phyloP scores from a whole-genome alignment of 2,888 invertebrate genomes.

The Drosophila niveifrons region DNA sequence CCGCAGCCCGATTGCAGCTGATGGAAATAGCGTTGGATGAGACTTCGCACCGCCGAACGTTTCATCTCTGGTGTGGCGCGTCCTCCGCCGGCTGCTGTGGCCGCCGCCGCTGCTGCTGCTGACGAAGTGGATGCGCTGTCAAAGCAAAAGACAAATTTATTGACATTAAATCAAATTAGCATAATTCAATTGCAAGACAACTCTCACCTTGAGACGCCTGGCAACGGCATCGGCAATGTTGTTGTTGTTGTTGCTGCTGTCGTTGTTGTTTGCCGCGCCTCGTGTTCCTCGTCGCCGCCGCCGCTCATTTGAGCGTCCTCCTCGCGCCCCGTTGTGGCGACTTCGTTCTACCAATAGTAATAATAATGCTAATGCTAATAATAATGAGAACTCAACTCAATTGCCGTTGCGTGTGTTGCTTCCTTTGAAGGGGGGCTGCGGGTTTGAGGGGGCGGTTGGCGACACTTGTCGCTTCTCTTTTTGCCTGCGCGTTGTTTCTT shows the following conservation, averaged over 20 bases:
- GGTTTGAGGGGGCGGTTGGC: background rate
- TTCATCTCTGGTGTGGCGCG: constrained; percentile 87
- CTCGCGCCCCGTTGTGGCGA: constrained; percentile 4
- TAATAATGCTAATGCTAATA: background rate
- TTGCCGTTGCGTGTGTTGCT: constrained; percentile 19
- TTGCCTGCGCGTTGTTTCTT: constrained; percentile 19
- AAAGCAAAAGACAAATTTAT: constrained; percentile 1
- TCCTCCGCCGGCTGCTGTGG: constrained; percentile 29
- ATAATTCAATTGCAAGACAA: constrained; percentile 5
- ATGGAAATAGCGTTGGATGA: constrained; percentile 96
- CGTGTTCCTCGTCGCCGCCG: constrained; percentile 60
- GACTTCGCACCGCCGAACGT: constrained; percentile 91
- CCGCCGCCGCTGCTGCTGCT: constrained; percentile 31
- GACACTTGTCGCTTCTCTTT: constrained; percentile 42
- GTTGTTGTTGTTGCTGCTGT: constrained; percentile 40
- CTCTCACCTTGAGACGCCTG: constrained; percentile 40
- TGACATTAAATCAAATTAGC: constrained; percentile 11
- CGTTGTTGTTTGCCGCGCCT: constrained; percentile 43
- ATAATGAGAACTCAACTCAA: constrained; percentile 1
- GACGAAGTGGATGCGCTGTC: constrained; percentile 63
- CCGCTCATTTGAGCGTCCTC: constrained; percentile 65
- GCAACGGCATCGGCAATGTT: constrained; percentile 38
- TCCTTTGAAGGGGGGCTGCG: constrained; percentile 1
- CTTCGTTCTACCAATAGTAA: constrained; percentile 29
- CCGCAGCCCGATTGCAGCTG: constrained; percentile 97